phyloP scores from a whole-genome alignment of 2,888 invertebrate genomes.

The Notodonta ziczac region DNA sequence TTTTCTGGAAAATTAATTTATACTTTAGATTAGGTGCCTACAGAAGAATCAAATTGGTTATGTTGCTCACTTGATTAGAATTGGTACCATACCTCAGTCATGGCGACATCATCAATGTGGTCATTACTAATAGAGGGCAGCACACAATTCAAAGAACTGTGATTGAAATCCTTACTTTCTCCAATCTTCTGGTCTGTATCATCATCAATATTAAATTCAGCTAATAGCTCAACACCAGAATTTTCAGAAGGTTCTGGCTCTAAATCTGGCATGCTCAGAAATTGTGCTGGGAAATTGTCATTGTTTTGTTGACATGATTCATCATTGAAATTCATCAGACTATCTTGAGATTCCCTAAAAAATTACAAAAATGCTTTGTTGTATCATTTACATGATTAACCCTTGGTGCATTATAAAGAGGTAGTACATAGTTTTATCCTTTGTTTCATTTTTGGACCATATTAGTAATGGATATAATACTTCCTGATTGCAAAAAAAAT shows the following conservation, averaged over 20 bases:
- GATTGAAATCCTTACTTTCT: constrained; percentile 48
- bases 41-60: too few relatives aligned
- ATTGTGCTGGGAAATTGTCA: constrained; percentile 62
- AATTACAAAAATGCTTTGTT: neutral
- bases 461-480: too few relatives aligned
- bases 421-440: too few relatives aligned
- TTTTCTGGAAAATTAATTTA: constrained; percentile 52
- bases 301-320: constrained; percentile 57
- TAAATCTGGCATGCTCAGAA: constrained; percentile 74
- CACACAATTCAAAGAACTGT: constrained; percentile 73
- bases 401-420: too few relatives aligned
- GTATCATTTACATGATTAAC: too few relatives aligned
- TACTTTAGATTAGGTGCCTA: too few relatives aligned
- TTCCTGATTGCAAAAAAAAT: too few relatives aligned
- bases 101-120: constrained; percentile 68
- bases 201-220: constrained; percentile 71
- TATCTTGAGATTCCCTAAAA: constrained; percentile 60
- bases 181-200: constrained; percentile 59
- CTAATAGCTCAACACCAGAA: constrained; percentile 63
- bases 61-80: too few relatives aligned
- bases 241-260: constrained; percentile 56
- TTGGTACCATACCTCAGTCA: constrained; percentile 58
- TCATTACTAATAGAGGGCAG: constrained; percentile 73
- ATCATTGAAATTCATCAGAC: constrained; percentile 59
- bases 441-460: too few relatives aligned